Conservation (phyloP, 2,888 invertebrate species). For the Clitarchus hookeri region DNA sequence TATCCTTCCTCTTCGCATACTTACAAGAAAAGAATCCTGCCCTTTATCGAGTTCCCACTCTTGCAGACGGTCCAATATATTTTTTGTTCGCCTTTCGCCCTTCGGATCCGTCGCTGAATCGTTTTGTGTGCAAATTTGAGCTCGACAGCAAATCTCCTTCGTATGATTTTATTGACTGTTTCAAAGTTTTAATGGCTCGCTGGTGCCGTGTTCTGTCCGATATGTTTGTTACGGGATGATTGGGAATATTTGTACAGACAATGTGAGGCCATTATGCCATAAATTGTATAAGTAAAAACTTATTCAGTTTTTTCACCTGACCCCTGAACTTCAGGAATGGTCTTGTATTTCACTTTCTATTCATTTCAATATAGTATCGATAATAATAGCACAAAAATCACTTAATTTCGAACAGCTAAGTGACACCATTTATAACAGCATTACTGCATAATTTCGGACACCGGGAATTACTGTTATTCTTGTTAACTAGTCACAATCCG, state of each 20-base stretch:
- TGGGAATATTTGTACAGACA: not conserved
- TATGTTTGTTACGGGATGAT: not conserved
- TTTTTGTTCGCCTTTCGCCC: not conserved
- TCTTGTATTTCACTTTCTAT: too few species aligned
- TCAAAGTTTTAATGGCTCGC: not conserved
- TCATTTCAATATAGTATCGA: too few species aligned
- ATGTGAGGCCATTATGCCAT: too few species aligned
- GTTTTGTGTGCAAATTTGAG: conserved; percentile 14
- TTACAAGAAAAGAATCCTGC: not conserved
- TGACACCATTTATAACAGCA: too few species aligned
- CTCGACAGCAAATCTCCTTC: not conserved
- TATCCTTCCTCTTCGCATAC: not conserved
- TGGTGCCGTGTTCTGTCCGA: not conserved
- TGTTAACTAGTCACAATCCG: too few species aligned
- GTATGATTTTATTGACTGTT: not conserved
- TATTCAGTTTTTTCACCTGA: too few species aligned
- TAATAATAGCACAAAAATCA: too few species aligned
- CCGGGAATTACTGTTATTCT: too few species aligned
- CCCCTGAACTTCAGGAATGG: too few species aligned
- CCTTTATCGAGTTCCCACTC: not conserved
- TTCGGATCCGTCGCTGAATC: not conserved
- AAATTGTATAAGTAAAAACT: too few species aligned
- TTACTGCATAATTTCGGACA: too few species aligned
- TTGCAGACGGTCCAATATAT: not conserved
- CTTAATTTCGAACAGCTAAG: too few species aligned